Evolutionary conservation across 2,113 vertebrate genomes (phyloP), one percentile per base, ranked within the genome.

Genomic region (Mionectes macconnelli): DNA sequence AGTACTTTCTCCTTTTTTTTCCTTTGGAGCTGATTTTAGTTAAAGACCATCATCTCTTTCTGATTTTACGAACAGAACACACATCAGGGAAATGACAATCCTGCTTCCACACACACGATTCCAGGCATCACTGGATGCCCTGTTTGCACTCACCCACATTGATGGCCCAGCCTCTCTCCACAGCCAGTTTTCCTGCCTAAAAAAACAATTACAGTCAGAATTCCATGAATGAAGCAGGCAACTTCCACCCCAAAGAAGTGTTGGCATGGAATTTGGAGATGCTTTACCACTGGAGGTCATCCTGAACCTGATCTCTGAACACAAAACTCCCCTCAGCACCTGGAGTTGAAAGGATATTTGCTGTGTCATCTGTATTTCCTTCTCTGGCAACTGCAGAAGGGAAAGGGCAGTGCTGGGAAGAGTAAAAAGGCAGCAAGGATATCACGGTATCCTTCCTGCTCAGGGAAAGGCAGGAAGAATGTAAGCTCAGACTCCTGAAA

Each of bases 111-210:
- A 60, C 6, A 37, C 13, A 11, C 7, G 22, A 2, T n/a, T 79
- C 22, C 17, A 39, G 33, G 20, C 11, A 15, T 15, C 33, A 59
- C 11, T 44, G 31, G n/a, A 42, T 4, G 30, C 19, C 33, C 40
- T 24, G 23, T 33, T 25, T 60, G 31, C 87, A 99, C 99, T 98
- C 96, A 99, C 99, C 99, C 35, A 99, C 97, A 8, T 99, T 99
- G 96, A 99, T 98, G 19, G 99, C 99, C 99, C 99, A 99, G 96
- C 99, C 99, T 97, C 99, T 97, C 14, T 99, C 99, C 78, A 99
- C 87, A 28, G 99, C 99, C 89, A 99, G 98, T 94, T 99, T 99
- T 83, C 99, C 99, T 18, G 99, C 99, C 99, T 99, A 23, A 60
- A 96, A 94, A 96, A 94, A 85, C 77, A 96, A 80, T 30, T 2